A percentile compares a stretch with the other conserved stretches of the same genome.
These are phyloP conservation scores for Sicus ferrugineus DNA, from an alignment of 2,888 invertebrate genomes.

Conservation along the genomic window DNA sequence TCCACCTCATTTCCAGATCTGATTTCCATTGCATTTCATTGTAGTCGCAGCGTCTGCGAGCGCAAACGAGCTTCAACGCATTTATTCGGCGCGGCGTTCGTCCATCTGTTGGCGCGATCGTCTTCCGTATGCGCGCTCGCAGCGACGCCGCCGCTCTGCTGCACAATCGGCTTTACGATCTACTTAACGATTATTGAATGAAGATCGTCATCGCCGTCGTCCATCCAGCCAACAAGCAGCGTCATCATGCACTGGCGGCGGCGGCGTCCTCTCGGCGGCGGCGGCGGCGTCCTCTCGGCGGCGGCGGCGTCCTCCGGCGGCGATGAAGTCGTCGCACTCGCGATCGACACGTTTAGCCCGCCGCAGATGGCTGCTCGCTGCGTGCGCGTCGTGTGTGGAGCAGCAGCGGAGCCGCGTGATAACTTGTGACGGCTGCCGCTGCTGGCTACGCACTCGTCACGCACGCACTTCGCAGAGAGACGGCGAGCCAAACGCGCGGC, in stretches of 20 bases:
- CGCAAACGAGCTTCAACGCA: neutral
- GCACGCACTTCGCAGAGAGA: neutral
- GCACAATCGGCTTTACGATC: constrained; percentile 16
- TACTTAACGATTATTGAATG: constrained; percentile 19
- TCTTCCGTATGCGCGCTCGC: constrained; percentile 4
- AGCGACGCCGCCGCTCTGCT: neutral
- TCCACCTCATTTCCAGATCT: too few species aligned
- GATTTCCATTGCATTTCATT: neutral
- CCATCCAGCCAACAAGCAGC: too few species aligned
- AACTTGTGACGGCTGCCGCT: neutral
- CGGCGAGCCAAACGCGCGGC: constrained; percentile 12
- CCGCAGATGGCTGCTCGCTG: neutral
- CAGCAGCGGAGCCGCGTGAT: neutral
- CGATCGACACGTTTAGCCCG: neutral
- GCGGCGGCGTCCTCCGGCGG: neutral
- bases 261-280: neutral
- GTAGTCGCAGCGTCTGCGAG: neutral
- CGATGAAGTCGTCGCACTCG: neutral
- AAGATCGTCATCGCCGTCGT: constrained; percentile 8
- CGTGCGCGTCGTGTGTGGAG: neutral
- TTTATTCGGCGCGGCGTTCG: neutral
- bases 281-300: neutral
- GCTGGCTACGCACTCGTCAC: constrained; percentile 8
- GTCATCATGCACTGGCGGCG: neutral
- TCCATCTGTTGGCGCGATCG: neutral